Evolutionary conservation across 2,113 vertebrate species (phyloP), one percentile per base, ranked within the genome.

Genomic region (Clinocottus analis): DNA sequence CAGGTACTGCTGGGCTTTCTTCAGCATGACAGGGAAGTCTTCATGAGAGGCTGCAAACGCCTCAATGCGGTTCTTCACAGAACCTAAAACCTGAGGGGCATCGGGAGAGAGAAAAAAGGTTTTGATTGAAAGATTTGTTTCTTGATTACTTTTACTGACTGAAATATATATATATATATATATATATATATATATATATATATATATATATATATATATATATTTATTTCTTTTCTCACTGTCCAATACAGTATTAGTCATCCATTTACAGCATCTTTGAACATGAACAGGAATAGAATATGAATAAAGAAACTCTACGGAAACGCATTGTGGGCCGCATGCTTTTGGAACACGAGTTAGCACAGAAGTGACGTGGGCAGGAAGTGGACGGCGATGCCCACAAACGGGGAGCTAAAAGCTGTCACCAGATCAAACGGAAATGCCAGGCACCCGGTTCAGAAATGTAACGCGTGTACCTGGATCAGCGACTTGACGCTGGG

Each of bases 401-500:
- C 29, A 63, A 67, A 39, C 41, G 9, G 23, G 25, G 55, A 16
- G 35, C 75, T 31, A 17, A 82, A 39, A 56, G 56, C 59, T 37
- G 51, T 49, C 13, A 35, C 51, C 14, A 10, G 31, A 64, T 51
- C 5, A 62, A 29, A 1, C 7, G 12, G 3, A 70, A 64, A 61
- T 29, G 31, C 3, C 3, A 2, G 23, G 3, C 33, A 14, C 2
- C 8, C 7, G 11, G 13, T 31, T 59, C 2, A 47, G 13, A 64
- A 23, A 47, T 31, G 3, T 3, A 45, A 37, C 3, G 19, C 10
- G 23, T 19, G 25, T 93, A 99, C 98, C 97, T 99, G 98, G 81
- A 99, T 95, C 85, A 99, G 95, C 19, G 98, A 99, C 92, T 99
- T 99, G 91, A 99, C 95, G 9, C 97, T 98, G 85, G 98, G 98